These are phyloP conservation scores for Odontomachus brunneus DNA, from an alignment of 1,140 invertebrate genomes.

Conservation along the genomic window DNA sequence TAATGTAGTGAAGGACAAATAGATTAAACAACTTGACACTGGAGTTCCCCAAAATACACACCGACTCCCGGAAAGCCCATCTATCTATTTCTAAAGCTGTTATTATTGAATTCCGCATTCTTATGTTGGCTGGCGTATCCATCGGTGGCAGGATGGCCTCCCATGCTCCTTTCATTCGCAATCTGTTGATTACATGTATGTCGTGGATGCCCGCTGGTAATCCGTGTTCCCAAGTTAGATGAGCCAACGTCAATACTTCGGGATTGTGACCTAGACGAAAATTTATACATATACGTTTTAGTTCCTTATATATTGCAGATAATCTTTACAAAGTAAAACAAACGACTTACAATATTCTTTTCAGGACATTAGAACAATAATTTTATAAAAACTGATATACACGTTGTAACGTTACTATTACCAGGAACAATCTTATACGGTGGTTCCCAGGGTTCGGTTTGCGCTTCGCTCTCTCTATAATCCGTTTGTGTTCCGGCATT, in stretches of 20 bases:
- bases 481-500: constrained; percentile 89
- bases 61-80: constrained; percentile 88
- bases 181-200: constrained; percentile 88
- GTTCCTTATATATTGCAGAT: background rate
- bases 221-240: constrained; percentile 86
- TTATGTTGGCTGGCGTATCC: constrained; percentile 85
- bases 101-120: constrained; percentile 86
- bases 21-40: no score
- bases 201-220: constrained; percentile 88
- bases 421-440: constrained; percentile 80
- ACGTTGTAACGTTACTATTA: constrained; percentile 56
- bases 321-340: no score
- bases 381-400: constrained; percentile 11
- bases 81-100: constrained; percentile 88
- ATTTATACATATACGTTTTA: constrained; percentile 3
- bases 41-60: constrained; percentile 76
- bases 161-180: constrained; percentile 87
- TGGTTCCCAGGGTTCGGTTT: constrained; percentile 92
- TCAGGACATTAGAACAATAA: background rate
- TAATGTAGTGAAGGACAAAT: no score
- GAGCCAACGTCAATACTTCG: constrained; percentile 82
- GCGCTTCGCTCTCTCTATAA: constrained; percentile 91
- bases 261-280: constrained; percentile 76
- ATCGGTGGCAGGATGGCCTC: constrained; percentile 86
- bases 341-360: background rate